Evolutionary conservation across 1,140 invertebrate genomes (phyloP).

Genomic region (Zaprionus tsacasi): DNA sequence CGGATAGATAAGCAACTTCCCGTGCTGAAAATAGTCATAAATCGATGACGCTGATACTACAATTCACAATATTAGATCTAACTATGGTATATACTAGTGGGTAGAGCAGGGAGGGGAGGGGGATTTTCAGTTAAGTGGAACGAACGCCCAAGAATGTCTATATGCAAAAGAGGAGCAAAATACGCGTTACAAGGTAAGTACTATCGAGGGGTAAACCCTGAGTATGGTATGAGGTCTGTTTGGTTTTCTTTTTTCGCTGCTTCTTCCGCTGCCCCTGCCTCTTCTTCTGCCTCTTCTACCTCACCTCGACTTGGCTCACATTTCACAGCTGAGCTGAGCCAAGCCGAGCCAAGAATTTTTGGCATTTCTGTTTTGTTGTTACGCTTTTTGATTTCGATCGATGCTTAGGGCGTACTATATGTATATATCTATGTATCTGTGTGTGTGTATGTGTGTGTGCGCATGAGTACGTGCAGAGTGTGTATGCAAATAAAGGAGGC

Average conservation of each 20-base stretch:
- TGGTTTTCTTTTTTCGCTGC: slow-evolving; percentile 4
- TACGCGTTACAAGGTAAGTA: slow-evolving; percentile 64
- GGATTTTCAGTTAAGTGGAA: slow-evolving; percentile 27
- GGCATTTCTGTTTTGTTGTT: slow-evolving; percentile 75
- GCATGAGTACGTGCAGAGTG: slow-evolving; percentile 31
- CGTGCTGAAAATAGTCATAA: slow-evolving; percentile 60
- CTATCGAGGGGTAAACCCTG: not conserved
- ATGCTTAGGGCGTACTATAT: slow-evolving; percentile 57
- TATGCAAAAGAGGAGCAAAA: slow-evolving; percentile 32
- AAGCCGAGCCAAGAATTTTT: slow-evolving; percentile 58
- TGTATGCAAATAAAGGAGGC: slow-evolving; percentile 64
- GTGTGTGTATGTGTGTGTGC: not conserved
- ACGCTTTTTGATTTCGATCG: slow-evolving; percentile 80
- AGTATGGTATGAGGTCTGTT: not conserved
- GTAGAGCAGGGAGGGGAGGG: not conserved
- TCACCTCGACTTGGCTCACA: slow-evolving; percentile 38
- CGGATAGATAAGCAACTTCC: slow-evolving; percentile 47
- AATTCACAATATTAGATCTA: slow-evolving; percentile 18
- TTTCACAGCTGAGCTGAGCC: slow-evolving; percentile 67
- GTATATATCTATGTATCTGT: slow-evolving; percentile 3
- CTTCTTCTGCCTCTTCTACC: not conserved
- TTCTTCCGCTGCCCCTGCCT: not conserved
- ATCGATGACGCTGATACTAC: slow-evolving; percentile 47
- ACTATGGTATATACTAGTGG: not conserved
- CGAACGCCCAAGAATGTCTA: slow-evolving; percentile 45